These are phyloP conservation scores for Thaumatotibia leucotreta DNA, from an alignment of 1,140 invertebrate genomes.

Conservation along the genomic window DNA sequence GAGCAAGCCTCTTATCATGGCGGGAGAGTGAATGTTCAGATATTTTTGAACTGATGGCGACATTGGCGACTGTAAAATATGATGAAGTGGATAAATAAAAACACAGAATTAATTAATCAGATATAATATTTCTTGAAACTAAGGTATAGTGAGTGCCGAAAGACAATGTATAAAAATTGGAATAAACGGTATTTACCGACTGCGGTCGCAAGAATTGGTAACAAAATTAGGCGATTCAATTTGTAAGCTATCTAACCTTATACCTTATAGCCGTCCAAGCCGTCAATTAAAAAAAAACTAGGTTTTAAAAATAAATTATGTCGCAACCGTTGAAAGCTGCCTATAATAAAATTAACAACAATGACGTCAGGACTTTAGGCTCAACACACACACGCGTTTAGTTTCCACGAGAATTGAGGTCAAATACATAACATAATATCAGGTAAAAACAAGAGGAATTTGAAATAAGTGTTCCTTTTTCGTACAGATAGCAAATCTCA, in stretches of 20 bases:
- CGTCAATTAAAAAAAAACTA: constrained; percentile 25
- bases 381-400: constrained; percentile 17
- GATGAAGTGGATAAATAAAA: neutral
- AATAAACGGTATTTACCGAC: constrained; percentile 12
- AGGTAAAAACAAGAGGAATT: too few species aligned
- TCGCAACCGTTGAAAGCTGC: constrained; percentile 48
- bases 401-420: too few species aligned
- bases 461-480: too few species aligned
- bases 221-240: constrained; percentile 37
- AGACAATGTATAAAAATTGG: constrained; percentile 5
- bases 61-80: too few species aligned
- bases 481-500: too few species aligned
- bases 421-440: too few species aligned
- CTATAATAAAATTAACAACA: constrained; percentile 71
- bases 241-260: constrained; percentile 31
- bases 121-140: neutral
- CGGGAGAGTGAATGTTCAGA: too few species aligned
- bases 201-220: constrained; percentile 25
- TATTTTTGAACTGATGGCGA: too few species aligned
- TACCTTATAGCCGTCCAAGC: constrained; percentile 23
- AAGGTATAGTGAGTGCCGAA: neutral
- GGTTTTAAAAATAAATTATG: constrained; percentile 23
- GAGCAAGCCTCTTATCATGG: too few species aligned
- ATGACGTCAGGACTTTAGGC: constrained; percentile 28
- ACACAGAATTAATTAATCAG: neutral